These are phyloP conservation scores for Styela clava DNA, from an alignment of 23 tunicate genomes.

Conservation along the genomic window DNA sequence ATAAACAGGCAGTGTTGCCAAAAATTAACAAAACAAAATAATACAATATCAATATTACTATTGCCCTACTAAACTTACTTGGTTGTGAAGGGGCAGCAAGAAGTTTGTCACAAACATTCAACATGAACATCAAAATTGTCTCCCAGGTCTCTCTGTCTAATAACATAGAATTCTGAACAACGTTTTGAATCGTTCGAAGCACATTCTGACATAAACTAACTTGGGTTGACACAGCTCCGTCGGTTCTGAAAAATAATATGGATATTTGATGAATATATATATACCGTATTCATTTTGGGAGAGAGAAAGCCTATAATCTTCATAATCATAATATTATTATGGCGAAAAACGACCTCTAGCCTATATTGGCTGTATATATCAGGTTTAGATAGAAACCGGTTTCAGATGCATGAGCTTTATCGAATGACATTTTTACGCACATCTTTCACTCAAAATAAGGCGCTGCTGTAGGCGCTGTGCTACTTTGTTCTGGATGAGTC, in stretches of 20 bases:
- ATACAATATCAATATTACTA: too few species aligned
- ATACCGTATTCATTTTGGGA: too few species aligned
- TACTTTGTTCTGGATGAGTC: too few species aligned
- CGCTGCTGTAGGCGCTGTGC: too few species aligned
- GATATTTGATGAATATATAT: not conserved
- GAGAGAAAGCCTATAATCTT: not conserved
- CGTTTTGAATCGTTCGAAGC: slow-evolving; percentile 39
- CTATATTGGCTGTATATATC: too few species aligned
- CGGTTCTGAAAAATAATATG: slow-evolving; percentile 30
- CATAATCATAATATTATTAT: not conserved
- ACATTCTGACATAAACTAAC: slow-evolving; percentile 65
- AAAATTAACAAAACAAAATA: too few species aligned
- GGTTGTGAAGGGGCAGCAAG: slow-evolving; percentile 73
- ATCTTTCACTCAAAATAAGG: too few species aligned
- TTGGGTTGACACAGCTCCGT: slow-evolving; percentile 42
- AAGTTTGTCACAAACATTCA: slow-evolving; percentile 63
- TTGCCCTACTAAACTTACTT: too few species aligned
- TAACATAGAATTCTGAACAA: slow-evolving; percentile 36
- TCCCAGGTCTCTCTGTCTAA: slow-evolving; percentile 88
- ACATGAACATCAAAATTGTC: slow-evolving; percentile 55
- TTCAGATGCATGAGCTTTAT: too few species aligned
- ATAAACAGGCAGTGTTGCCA: too few species aligned
- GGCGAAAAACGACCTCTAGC: not conserved
- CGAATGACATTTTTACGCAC: too few species aligned
- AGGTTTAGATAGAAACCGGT: too few species aligned